Conservation (phyloP, 2,113 vertebrate species). For the Lichenostomus cassidix region DNA sequence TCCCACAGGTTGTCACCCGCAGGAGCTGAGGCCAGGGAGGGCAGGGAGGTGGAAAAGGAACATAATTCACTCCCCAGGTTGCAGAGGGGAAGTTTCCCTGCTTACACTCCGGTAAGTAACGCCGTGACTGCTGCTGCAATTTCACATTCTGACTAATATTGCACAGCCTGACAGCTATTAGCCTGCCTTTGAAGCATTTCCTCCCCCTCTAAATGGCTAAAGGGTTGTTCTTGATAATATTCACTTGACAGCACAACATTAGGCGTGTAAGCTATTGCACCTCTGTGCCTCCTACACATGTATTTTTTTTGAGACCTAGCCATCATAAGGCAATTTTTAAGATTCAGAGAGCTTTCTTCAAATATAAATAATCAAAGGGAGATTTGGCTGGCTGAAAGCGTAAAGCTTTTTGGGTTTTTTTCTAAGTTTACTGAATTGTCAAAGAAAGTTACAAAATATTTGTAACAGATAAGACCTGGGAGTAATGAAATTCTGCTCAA, state of each 20-base stretch:
- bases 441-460: conserved; percentile 2
- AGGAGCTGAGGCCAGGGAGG: neutral
- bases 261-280: conserved; percentile 1
- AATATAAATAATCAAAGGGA: neutral
- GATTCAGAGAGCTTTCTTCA: neutral
- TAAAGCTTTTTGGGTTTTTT: neutral
- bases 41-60: neutral
- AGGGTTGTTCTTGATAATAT: neutral
- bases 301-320: neutral
- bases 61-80: neutral
- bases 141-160: conserved; percentile 8
- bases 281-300: neutral
- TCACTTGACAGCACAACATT: conserved; percentile 18
- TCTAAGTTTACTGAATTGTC: neutral
- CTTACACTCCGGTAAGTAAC: neutral
- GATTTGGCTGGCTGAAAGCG: neutral
- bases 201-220: conserved; percentile 6
- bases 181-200: conserved; percentile 11
- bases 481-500: neutral
- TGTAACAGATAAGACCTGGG: neutral
- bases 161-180: conserved; percentile 7
- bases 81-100: neutral
- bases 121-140: neutral
- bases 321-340: conserved; percentile 17
- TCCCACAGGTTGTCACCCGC: neutral